Evolutionary conservation across 1,140 invertebrate genomes (phyloP), one percentile per base, ranked within the genome.

Genomic region (Panagrolaimus sp.): DNA sequence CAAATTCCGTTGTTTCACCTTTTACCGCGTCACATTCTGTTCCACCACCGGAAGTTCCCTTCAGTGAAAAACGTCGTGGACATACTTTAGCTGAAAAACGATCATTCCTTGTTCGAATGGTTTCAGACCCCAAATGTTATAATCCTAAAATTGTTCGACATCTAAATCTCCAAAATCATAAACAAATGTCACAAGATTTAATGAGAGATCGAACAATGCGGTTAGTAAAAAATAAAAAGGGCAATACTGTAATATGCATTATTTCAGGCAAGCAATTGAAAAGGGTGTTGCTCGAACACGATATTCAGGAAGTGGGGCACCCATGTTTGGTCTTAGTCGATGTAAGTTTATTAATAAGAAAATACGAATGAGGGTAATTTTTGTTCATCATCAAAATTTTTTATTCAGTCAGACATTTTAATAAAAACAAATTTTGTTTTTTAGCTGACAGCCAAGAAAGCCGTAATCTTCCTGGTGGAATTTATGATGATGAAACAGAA

Each of bases 91-190:
- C 76, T 24, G 76, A 79, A 69, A 79, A 81, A 44, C 73, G 79
- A 48, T 82, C 79, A 7, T 82, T 82, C 68, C 73, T 82, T 14
- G 80, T 82, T 12, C 71, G 80, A 15, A 82, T 82, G 80, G 80
- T 82, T 48, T 80, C 78, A 47, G 80, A 82, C 62, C 80, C 80
- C 12, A 82, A 82, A 47, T 83, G 82, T 67, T 82, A 82, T 68
- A 82, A 82, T 76, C 80, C 80, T 21, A 82, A 82, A 64, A 82
- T 82, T 67, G 80, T 82, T 21, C 80, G 82, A 12, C 80, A 82
- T 63, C 69, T 82, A 15, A 82, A 82, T 70, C 80, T 83, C 78
- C 71, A 76, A 4, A 81, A 75, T 43, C 80, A 83, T 67, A 80
- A 83, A n/a, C 83, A 82, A 63, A 82, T 80, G 72, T 78, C 75